These are phyloP conservation scores for Acronicta psi DNA, from an alignment of 2,888 invertebrate species.

Conservation along the genomic window DNA sequence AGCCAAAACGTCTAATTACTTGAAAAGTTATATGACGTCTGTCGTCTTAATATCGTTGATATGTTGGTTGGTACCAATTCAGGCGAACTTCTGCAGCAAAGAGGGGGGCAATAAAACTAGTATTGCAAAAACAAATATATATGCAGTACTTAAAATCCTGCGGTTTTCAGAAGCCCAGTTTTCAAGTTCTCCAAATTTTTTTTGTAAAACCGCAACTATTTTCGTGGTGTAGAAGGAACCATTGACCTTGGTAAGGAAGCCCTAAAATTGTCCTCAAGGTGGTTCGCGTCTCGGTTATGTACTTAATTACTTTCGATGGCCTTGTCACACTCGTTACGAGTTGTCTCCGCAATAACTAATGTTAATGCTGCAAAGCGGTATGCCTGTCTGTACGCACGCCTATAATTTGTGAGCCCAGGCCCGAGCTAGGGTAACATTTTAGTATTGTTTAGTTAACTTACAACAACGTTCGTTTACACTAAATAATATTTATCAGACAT, in stretches of 20 bases:
- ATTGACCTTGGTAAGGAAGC: constrained; percentile 66
- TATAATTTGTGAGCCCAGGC: constrained; percentile 33
- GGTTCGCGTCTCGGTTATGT: constrained; percentile 60
- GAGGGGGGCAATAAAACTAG: too few species aligned
- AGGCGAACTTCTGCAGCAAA: too few species aligned
- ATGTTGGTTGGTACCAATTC: too few species aligned
- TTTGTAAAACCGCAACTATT: constrained; percentile 36
- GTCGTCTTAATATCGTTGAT: too few species aligned
- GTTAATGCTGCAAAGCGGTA: constrained; percentile 50
- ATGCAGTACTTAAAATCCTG: constrained; percentile 8
- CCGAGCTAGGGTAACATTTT: constrained; percentile 24
- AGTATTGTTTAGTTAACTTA: constrained; percentile 36
- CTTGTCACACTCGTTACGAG: constrained; percentile 66
- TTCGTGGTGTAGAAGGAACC: constrained; percentile 9
- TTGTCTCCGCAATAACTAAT: constrained; percentile 64
- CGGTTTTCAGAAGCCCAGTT: constrained; percentile 17
- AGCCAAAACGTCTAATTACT: too few species aligned
- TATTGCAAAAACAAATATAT: background rate
- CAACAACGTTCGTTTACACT: constrained; percentile 34
- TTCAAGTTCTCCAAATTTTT: constrained; percentile 6
- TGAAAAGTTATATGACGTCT: too few species aligned
- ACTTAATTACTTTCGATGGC: constrained; percentile 77
- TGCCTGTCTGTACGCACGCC: constrained; percentile 37
- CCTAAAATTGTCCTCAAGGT: constrained; percentile 76
- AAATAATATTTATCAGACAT: constrained; percentile 38